Evolutionary conservation across 2,113 vertebrate species (phyloP), one percentile per base, ranked within the genome.

Genomic region (Hemiprocne comata): DNA sequence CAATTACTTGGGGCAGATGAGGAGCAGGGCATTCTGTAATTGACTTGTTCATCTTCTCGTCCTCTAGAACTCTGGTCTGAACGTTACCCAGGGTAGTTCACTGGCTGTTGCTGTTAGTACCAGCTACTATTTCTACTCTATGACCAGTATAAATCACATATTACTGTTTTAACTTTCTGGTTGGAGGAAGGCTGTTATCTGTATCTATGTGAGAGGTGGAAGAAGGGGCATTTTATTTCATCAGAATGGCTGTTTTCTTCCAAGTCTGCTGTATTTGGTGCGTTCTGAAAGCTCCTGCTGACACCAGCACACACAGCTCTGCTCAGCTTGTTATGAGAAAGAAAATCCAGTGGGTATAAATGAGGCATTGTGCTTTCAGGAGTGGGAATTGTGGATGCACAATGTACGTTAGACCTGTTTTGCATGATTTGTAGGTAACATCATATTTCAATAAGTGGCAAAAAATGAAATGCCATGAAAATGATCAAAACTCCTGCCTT

Each of bases 1-100:
- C 40, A 94, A 91, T 97, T 95, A 95, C 94, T 88, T 67, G 84
- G 54, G 94, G 91, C 80, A 97, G 94, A 87, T 93, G 92, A 94
- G 80, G 85, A 95, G 61, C 89, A 44, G 86, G 87, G 82, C 58
- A 3, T 85, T 76, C 73, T 79, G 46, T 93, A 90, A 95, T 94
- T 96, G 90, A 62, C 71, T 95, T 94, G 81, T 96, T 97, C 93
- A 87, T 93, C 95, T 78, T 79, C 87, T 88, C 14, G 1, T 83
- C 75, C 80, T 93, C 89, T 78, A 25, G 44, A 66, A 6, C 18
- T 84, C 48, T 5, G 14, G 48, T 4, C 2, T 14, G 66, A 80
- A 11, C n/a, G 5, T 25, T 4, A 9, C 73, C 69, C 70, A 13
- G 60, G 42, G 62, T 8, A 21, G 7, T 24, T 62, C n/a, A 7